These are phyloP conservation scores for Dicaeum eximium DNA, from an alignment of 2,113 vertebrate genomes.

Conservation along the genomic window DNA sequence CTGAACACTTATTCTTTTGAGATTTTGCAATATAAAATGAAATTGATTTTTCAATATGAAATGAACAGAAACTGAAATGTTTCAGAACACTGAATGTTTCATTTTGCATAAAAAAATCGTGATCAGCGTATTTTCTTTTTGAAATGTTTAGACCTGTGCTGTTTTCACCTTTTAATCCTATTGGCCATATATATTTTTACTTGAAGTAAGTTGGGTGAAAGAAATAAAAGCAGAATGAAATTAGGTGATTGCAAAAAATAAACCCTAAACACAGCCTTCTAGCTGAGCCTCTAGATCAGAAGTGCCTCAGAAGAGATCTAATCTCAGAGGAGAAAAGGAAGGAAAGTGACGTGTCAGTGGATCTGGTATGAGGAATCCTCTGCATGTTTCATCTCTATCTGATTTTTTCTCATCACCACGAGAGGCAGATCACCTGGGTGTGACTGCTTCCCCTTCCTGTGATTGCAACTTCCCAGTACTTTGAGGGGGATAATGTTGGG, in stretches of 20 bases:
- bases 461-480: not conserved
- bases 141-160: not conserved
- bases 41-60: not conserved
- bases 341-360: not conserved
- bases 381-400: not conserved
- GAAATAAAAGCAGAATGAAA: not conserved
- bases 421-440: not conserved
- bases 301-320: not conserved
- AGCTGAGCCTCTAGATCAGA: not conserved
- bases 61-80: not conserved
- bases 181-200: not conserved
- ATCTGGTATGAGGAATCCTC: not conserved
- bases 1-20: not conserved
- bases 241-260: not conserved
- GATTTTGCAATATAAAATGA: not conserved
- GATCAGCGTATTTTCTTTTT: not conserved
- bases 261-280: not conserved
- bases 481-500: not conserved
- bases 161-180: not conserved
- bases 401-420: not conserved
- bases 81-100: not conserved
- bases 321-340: not conserved
- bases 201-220: not conserved
- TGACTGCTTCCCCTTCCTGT: not conserved
- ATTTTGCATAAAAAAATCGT: not conserved